Base-by-base conservation (phyloP, 2,113 vertebrate species). In the Sinocyclocheilus maitianheensis region DNA sequence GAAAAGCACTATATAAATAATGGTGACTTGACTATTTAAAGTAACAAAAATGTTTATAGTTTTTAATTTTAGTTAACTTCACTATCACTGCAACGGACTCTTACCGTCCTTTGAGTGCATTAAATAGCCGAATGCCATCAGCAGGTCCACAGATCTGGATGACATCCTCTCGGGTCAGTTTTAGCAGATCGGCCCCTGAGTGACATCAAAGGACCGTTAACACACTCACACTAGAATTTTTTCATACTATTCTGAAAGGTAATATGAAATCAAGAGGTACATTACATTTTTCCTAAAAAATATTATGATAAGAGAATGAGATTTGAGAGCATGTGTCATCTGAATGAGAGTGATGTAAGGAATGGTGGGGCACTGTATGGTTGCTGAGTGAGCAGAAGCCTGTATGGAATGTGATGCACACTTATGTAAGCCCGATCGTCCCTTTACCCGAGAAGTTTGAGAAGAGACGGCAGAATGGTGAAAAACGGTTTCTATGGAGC, bases 81-180 rank as follows among this genome's bases (percentile, higher is more conserved):
- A 5, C 5, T 22, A 22, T 58, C 55, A 2, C 20, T 58, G 55
- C 3, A 60, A 8, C 22, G 9, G 22, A 30, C 40, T 82, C 96
- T 22, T 87, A 98, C 98, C 97, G 94, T 89, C 97, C 97, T 90
- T 99, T 99, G 5, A 99, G 93, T 0, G 97, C 96, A 69, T 99
- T 99, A 92, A 98, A 99, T 85, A 99, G 97, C 88, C 98, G 92
- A 89, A 99, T 99, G 80, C 98, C 98, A 53, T 99, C 98, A 1
- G 98, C 98, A 18, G 98, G 97, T 51, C 98, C 98, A n/a, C 98
- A 99, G 92, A 99, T 99, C 93, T 99, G 98, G 92, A 99, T 99
- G 46, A 99, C 97, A 2, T 99, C 98, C 85, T 99, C 98, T 74
- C 98, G 95, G 24, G 97, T 99, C 90, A 99, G 94, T 93, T 98